Base-by-base conservation (phyloP, 1,140 invertebrate species). In the Brachionus calyciflorus region DNA sequence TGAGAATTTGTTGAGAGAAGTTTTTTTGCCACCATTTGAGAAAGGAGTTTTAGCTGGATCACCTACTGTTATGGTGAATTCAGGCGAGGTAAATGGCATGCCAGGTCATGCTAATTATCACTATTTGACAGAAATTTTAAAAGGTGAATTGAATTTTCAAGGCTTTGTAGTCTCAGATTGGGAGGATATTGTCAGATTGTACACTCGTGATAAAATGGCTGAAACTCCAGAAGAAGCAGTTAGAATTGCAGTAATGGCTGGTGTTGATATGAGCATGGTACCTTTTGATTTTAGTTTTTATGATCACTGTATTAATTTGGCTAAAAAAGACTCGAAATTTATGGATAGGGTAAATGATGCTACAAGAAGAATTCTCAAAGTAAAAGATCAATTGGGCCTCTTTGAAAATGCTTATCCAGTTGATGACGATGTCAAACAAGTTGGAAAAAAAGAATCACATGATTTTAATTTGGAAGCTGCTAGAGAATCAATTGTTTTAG, bases 21-120 rank as follows among this genome's bases (percentile, higher is more conserved):
- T 46, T 46, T 68, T 68, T 24, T 68, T 68, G 17, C 63, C 63
- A 26, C 63, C 63, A 5, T 68, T 68, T 46, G 63, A 68, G 33
- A 46, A 68, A 68, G 40, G 63, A 24, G 40, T 68, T 26, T 30
- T 44, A 3, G 63, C 63, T 46, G 63, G 63, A n/a, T 44, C 63
- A 26, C 40, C 40, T 24, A 46, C 63, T 17, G 63, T 68, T 14
- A 68, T 68, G 63, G 28, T 68, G 19, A 68, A 68, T 26, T 46
- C 63, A 17, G 63, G 63, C 2, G 63, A 68, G 26, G 63, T 68
- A 5, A 68, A 68, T 68, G 63, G 63, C 7, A 46, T 68, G 28
- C 63, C 63, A 6, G 63, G 63, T 24, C 63, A 68, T 68, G 63
- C 63, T 4, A 68, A 68, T 44, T 46, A 68, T 46, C 21, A 68